Base-by-base conservation (phyloP, 2,113 vertebrate genomes). In the Copsychus sechellarum region DNA sequence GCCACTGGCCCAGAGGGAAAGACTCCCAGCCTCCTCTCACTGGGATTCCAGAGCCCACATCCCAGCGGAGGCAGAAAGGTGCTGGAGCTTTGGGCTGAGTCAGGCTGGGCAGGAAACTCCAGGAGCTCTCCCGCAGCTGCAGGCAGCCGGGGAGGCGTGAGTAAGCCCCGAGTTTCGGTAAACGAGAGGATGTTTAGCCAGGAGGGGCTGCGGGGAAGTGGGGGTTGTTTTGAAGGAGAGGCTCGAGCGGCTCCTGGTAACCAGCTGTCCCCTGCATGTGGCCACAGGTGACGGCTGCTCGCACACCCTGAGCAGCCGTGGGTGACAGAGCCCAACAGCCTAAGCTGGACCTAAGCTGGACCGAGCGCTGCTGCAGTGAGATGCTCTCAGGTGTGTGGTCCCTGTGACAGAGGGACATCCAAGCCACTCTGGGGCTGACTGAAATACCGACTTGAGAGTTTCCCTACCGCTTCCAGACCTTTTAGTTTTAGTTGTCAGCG, bases 61-160 rank as follows among this genome's bases (percentile, higher is more conserved):
- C 57, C 51, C 66, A 61, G 64, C 14, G 12, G 74, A 60, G 66
- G 31, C 21, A 54, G 45, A 81, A 81, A 51, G 83, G 31, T 74
- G 81, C 77, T 0, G 24, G 38, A 34, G 60, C 26, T 83, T 42
- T 38, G 69, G 83, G 83, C 92, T 97, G 97, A 97, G 89, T 97
- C 96, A 96, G 92, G 61, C 81, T 34, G 88, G 69, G 70, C 95
- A 94, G 96, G 97, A 97, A 95, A 81, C 62, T 33, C 76, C 74
- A 22, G 82, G 82, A 92, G 48, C 80, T 94, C 93, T 95, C 85
- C 81, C 5, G 42, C 81, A 90, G 94, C 93, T 76, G 78, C 87
- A 88, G 93, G n/a, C 82, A 45, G 80, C 60, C 5, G 8, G 91
- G 83, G 87, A 71, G 74, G 85, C 0, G 31, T 94, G 97, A 97